Conservation (phyloP, 2,113 vertebrate genomes). For the Chaetorhynchus papuensis region DNA sequence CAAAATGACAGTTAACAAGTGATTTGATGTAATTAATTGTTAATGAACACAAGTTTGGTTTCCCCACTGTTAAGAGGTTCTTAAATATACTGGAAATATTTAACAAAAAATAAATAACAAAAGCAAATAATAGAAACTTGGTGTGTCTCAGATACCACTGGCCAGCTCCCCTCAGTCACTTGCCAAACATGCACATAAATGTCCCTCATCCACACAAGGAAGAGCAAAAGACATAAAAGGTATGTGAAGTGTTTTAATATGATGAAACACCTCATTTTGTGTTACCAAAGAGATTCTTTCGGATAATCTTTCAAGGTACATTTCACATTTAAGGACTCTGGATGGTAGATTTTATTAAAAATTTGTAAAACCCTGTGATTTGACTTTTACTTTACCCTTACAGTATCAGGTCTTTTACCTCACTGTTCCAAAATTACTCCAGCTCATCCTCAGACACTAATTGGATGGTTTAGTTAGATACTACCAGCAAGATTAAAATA, state of each 20-base stretch:
- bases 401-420: neutral
- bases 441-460: neutral
- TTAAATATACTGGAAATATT: neutral
- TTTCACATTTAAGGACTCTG: neutral
- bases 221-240: neutral
- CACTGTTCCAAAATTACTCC: neutral
- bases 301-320: neutral
- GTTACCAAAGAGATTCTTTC: neutral
- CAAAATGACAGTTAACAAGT: neutral
- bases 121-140: neutral
- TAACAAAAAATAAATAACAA: neutral
- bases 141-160: neutral
- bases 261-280: neutral
- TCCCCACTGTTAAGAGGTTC: neutral
- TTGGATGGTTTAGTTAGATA: neutral
- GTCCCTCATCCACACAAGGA: neutral
- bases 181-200: neutral
- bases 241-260: neutral
- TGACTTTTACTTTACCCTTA: neutral
- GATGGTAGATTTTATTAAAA: neutral
- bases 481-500: neutral
- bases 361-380: neutral
- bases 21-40: neutral
- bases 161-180: neutral
- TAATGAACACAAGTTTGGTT: neutral